phyloP scores from a whole-genome alignment of 2,888 invertebrate species.

The Sinhomidia bicolor region DNA sequence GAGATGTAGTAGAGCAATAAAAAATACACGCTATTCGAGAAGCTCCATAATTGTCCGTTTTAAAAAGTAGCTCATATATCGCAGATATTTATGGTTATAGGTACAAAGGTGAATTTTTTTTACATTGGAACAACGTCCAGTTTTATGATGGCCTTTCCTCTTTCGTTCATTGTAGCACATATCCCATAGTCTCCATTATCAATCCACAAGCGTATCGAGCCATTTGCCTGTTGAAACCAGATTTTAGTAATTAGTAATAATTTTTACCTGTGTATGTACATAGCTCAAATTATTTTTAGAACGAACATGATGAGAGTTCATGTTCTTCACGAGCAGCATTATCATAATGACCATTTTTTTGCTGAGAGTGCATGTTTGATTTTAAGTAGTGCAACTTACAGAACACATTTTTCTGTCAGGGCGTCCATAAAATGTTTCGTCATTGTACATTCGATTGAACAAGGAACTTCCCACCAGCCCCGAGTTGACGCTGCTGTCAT shows the following conservation, averaged over 20 bases:
- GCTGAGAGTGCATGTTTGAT: neutral
- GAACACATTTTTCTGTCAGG: conserved; percentile 67
- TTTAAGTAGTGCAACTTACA: conserved; percentile 35
- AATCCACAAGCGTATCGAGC: conserved; percentile 65
- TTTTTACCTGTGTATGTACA: too few species aligned
- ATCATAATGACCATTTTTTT: conserved; percentile 9
- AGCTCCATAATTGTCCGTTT: neutral
- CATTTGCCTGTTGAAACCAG: conserved; percentile 67
- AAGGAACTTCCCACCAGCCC: conserved; percentile 56
- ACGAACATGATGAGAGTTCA: conserved; percentile 1
- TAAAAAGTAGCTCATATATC: neutral
- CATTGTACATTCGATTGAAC: conserved; percentile 75
- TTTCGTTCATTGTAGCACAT: conserved; percentile 74
- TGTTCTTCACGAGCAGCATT: conserved; percentile 11
- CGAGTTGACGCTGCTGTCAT: conserved; percentile 65
- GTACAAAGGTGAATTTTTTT: neutral
- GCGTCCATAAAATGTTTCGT: conserved; percentile 71
- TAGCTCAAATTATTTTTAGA: conserved; percentile 52
- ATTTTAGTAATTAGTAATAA: conserved; percentile 20
- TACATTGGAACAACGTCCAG: conserved; percentile 71
- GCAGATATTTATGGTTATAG: neutral
- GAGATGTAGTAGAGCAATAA: conserved; percentile 47
- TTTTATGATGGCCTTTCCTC: conserved; percentile 76
- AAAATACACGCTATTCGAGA: conserved; percentile 22
- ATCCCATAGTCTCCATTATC: conserved; percentile 69